A percentile compares a stretch with the other conserved stretches of the same genome.
Evolutionary conservation across 2,888 invertebrate genomes (phyloP).

Genomic region (Andrena hattorfiana): DNA sequence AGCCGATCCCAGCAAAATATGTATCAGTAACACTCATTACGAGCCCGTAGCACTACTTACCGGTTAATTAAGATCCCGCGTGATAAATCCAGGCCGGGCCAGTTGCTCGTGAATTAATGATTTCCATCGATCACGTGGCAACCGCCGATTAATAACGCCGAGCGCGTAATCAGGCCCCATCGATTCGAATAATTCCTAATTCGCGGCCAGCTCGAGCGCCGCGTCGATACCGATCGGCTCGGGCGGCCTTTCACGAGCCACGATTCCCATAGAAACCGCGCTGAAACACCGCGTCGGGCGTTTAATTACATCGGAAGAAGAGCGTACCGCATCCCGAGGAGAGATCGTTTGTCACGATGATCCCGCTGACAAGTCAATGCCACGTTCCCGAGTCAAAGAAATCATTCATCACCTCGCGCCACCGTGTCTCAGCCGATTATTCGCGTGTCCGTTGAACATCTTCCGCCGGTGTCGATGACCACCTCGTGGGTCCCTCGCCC

Average conservation of each 20-base stretch:
- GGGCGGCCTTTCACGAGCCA: conserved; percentile 1
- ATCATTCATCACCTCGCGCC: conserved; percentile 58
- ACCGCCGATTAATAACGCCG: conserved; percentile 34
- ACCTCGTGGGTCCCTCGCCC: background rate
- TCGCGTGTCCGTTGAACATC: conserved; percentile 45
- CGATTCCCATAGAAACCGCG: conserved; percentile 17
- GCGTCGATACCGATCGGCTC: conserved; percentile 16
- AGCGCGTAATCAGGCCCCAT: conserved; percentile 13
- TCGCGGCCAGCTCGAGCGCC: conserved; percentile 4
- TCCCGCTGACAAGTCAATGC: conserved; percentile 68
- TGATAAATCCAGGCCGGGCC: conserved; percentile 41
- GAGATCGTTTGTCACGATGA: conserved; percentile 72
- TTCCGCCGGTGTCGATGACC: background rate
- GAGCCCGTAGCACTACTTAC: conserved; percentile 12
- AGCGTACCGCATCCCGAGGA: conserved; percentile 50
- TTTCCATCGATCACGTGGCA: conserved; percentile 49
- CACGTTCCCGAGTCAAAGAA: conserved; percentile 63
- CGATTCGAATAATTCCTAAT: conserved; percentile 46
- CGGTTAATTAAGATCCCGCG: conserved; percentile 55
- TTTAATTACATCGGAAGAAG: conserved; percentile 53
- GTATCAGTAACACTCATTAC: conserved; percentile 31
- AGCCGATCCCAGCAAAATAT: background rate
- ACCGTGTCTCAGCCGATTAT: conserved; percentile 46
- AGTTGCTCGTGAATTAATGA: conserved; percentile 45
- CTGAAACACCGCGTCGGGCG: conserved; percentile 15